Base-by-base conservation (phyloP, 2,888 invertebrate genomes). In the Altica lythri region DNA sequence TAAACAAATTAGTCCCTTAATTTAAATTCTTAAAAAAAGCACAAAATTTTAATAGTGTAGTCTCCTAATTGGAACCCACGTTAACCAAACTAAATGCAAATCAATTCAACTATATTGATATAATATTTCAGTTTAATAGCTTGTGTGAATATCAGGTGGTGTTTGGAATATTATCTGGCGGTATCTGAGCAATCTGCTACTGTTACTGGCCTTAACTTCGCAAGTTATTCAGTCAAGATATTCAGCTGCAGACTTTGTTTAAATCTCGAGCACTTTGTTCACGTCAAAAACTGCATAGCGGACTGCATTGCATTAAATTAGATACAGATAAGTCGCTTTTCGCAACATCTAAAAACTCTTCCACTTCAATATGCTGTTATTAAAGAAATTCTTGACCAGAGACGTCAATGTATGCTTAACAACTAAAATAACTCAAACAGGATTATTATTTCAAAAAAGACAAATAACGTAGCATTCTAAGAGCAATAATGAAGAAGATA, bases 81-180 rank as follows among this genome's bases (percentile, higher is more conserved):
- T 63, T 62, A 65, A 61, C 56, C 66, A 59, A 55, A 61, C 61
- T 66, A 64, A 68, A 69, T 68, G 68, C 65, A 65, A 62, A 69
- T 71, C 70, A 67, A 69, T 71, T 70, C 67, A 63, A 57, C 62
- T 46, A 67, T 67, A 71, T 71, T 65, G 69, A 63, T 52, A 63
- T 61, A 65, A 73, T 73, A 70, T 72, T 69, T 73, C 69, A 72
- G 53, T 60, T 64, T 72, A 72, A 72, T 70, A 72, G 68, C 64
- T 44, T 34, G 35, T 12, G 54, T 42, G 40, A 48, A 52, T 51
- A 47, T 50, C 55, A 44, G 47, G 42, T 27, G 65, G 63, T 59
- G 61, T 61, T 57, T 57, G 54, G 60, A 59, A 56, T 57, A 61
- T 63, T 57, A 60, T 61, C 59, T 34, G 53, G 30, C 53, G 64